A percentile compares a stretch with the other conserved stretches of the same genome.
Conservation (phyloP, 2,888 invertebrate species). For the Apotomis turbidana region DNA sequence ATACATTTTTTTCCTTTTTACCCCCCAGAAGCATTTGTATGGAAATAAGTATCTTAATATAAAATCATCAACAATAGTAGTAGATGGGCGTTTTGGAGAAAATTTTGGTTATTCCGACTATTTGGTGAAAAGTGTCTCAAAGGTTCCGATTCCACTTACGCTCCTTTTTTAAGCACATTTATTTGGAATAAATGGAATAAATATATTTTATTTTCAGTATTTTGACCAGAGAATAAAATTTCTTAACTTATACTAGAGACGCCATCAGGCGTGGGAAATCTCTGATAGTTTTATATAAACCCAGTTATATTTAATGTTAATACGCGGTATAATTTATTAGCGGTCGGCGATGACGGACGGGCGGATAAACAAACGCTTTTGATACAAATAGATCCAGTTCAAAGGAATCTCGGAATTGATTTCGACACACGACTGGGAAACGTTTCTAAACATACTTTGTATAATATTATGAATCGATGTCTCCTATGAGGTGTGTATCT, state of each 20-base stretch:
- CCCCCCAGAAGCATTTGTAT: too few relatives aligned
- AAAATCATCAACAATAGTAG: too few relatives aligned
- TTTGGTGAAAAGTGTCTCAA: too few relatives aligned
- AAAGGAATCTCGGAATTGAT: constrained; percentile 31
- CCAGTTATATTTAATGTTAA: constrained; percentile 27
- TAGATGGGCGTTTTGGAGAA: too few relatives aligned
- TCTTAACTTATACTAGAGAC: background rate
- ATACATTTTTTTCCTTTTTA: too few relatives aligned
- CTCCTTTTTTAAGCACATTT: too few relatives aligned
- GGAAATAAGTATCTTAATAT: too few relatives aligned
- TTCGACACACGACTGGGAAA: constrained; percentile 19
- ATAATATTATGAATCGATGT: background rate
- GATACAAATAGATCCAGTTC: constrained; percentile 37
- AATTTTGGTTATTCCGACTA: too few relatives aligned
- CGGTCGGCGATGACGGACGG: constrained; percentile 36
- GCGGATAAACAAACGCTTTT: constrained; percentile 31
- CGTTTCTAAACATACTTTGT: constrained; percentile 9
- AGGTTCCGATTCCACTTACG: too few relatives aligned
- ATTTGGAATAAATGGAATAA: too few relatives aligned
- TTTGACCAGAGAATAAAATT: too few relatives aligned
- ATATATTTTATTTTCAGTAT: too few relatives aligned
- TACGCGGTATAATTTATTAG: constrained; percentile 37
- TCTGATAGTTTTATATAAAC: background rate
- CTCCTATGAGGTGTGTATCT: background rate
- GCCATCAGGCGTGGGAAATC: background rate